Conservation (phyloP, 2,797 vertebrate genomes). For the Gallinago nigripennis region DNA sequence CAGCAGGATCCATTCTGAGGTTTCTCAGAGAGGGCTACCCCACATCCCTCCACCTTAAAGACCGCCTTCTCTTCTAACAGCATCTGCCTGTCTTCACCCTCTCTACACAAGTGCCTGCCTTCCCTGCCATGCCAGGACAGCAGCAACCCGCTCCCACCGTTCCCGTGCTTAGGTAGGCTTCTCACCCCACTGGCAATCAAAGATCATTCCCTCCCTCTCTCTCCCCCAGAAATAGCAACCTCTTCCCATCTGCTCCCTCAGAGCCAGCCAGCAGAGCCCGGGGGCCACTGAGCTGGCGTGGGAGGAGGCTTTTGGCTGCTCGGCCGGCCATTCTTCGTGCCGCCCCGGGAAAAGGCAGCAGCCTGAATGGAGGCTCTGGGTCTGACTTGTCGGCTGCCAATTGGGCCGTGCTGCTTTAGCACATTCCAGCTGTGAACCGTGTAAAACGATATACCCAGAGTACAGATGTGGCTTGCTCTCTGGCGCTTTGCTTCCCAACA, state of each 20-base stretch:
- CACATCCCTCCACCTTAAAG: background rate
- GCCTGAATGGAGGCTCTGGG: background rate
- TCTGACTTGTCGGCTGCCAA: background rate
- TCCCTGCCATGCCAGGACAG: background rate
- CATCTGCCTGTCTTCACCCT: background rate
- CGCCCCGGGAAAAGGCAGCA: background rate
- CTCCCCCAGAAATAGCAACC: background rate
- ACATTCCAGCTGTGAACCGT: constrained; percentile 25
- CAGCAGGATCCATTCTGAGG: background rate
- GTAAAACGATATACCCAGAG: constrained; percentile 22
- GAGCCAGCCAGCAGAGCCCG: background rate
- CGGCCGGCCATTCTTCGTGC: background rate
- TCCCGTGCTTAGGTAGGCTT: background rate
- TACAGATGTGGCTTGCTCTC: constrained; percentile 34
- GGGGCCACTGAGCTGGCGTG: fast-evolving
- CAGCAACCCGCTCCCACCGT: background rate
- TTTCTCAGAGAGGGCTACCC: background rate
- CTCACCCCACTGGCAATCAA: background rate
- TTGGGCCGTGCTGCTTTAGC: constrained; percentile 30
- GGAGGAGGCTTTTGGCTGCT: background rate
- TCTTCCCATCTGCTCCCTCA: background rate
- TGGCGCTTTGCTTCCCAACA: background rate
- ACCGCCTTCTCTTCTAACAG: background rate
- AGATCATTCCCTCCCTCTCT: background rate
- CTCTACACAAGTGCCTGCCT: background rate